phyloP scores from a whole-genome alignment of 1,140 invertebrate genomes.

The Platorchestia sp. region DNA sequence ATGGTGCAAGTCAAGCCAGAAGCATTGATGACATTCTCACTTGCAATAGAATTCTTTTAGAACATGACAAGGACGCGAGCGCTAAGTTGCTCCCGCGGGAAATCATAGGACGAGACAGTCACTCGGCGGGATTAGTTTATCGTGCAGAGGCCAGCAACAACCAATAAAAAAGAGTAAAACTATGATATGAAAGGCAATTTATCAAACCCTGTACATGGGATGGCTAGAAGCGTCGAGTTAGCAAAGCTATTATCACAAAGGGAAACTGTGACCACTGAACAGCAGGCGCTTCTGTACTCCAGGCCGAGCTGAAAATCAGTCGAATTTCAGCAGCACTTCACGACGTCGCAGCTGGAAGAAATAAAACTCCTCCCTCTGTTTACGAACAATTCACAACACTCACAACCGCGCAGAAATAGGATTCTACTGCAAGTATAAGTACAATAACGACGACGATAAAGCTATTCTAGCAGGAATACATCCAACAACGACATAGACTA shows the following conservation, averaged over 20 bases:
- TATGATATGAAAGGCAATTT: conserved; percentile 10
- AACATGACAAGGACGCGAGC: not conserved
- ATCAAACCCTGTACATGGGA: conserved; percentile 26
- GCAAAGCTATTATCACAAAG: conserved; percentile 21
- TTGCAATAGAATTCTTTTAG: conserved; percentile 26
- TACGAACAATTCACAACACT: conserved; percentile 14
- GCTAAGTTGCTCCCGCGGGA: conserved; percentile 38
- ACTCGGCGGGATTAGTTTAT: conserved; percentile 41
- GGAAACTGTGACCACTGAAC: not conserved
- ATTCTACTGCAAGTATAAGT: conserved; percentile 37
- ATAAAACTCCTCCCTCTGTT: not conserved
- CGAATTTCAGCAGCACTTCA: not conserved
- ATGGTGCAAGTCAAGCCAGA: conserved; percentile 15
- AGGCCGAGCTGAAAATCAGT: not conserved
- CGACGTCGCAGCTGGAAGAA: not conserved
- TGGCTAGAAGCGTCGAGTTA: conserved; percentile 18
- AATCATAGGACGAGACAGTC: conserved; percentile 31
- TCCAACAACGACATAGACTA: conserved; percentile 55
- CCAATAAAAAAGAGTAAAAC: conserved; percentile 40
- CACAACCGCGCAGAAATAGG: not conserved
- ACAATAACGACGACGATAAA: conserved; percentile 49
- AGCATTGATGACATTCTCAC: conserved; percentile 6
- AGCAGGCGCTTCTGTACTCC: not conserved
- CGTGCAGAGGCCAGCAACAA: not conserved
- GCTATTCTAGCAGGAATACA: conserved; percentile 53